Evolutionary conservation across 2,888 invertebrate genomes (phyloP).

Genomic region (Melinopterus prodromus): DNA sequence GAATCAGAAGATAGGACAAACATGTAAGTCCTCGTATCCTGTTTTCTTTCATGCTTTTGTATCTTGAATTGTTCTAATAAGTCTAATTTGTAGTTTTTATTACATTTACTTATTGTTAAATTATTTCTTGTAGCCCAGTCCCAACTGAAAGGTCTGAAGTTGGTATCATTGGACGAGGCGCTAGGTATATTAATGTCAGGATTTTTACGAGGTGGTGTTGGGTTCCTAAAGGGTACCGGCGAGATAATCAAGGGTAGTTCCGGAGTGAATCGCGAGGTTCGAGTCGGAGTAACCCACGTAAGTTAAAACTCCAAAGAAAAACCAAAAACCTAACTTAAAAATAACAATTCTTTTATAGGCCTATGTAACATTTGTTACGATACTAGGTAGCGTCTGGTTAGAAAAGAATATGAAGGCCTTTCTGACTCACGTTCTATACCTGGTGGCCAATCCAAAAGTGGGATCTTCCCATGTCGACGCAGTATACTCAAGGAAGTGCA

Average conservation of each 20-base stretch:
- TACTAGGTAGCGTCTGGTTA: slow-evolving; percentile 93
- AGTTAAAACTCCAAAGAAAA: slow-evolving; percentile 57
- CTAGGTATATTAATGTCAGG: slow-evolving; percentile 91
- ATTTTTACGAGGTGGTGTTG: slow-evolving; percentile 92
- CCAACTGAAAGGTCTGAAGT: slow-evolving; percentile 70
- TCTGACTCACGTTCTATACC: slow-evolving; percentile 88
- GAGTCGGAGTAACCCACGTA: slow-evolving; percentile 97
- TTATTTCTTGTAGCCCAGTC: slow-evolving; percentile 58
- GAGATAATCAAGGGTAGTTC: slow-evolving; percentile 97
- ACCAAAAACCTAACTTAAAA: neutral
- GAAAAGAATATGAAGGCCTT: slow-evolving; percentile 90
- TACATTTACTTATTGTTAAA: neutral
- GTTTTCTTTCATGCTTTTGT: too few relatives aligned
- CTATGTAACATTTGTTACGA: slow-evolving; percentile 94
- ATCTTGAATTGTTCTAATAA: too few relatives aligned
- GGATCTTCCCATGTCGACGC: slow-evolving; percentile 97
- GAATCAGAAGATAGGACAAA: slow-evolving; percentile 65
- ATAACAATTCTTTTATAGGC: slow-evolving; percentile 67
- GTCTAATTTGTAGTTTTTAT: neutral
- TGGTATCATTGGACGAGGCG: slow-evolving; percentile 88
- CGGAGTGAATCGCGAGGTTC: slow-evolving; percentile 92
- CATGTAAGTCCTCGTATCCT: slow-evolving; percentile 54
- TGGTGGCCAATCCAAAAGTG: slow-evolving; percentile 95
- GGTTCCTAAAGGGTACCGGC: slow-evolving; percentile 91
- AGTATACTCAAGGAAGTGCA: slow-evolving; percentile 96